Base-by-base conservation (phyloP, 2,888 invertebrate species). In the Agriotes lineatus region DNA sequence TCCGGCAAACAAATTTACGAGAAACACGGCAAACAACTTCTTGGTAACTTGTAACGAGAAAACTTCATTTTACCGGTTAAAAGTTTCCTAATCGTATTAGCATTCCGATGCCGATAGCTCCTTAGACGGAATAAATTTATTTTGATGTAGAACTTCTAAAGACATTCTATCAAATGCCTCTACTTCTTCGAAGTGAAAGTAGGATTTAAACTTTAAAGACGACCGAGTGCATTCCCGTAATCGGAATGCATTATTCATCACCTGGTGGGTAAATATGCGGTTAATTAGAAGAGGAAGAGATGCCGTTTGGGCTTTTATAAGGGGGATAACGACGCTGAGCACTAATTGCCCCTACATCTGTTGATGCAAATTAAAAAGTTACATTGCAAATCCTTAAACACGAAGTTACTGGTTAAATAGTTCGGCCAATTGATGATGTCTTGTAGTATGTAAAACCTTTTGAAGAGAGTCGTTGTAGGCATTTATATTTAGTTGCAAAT, bases 21-120 rank as follows among this genome's bases (percentile, higher is more conserved):
- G 74, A 76, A 76, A 75, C 73, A 70, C 74, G 67, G 74, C 74
- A 77, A 77, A 78, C 78, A 78, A 78, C 74, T 77, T 78, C 72
- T 58, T 63, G 67, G 75, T 71, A 77, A 78, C 69, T 78, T 76
- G 76, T 78, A 79, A 79, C 76, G 79, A 78, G 79, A 79, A 78
- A 79, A 79, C 76, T 79, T 79, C 76, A 78, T 79, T 79, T 77
- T 74, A 73, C 72, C 75, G 75, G 75, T 76, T 76, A 73, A 72
- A 76, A 76, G 71, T 75, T 77, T 73, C 73, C 73, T 69, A 75
- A 74, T 72, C 70, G 65, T 75, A 77, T 77, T 77, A 77, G 74
- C 76, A 76, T 75, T 73, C 72, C 74, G 69, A 62, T 70, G 67
- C 59, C 68, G 71, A 73, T 71, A 69, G 64, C 63, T 68, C 67